Base-by-base conservation (phyloP, 2,113 vertebrate genomes). In the Cryptomyrus ogoouensis region DNA sequence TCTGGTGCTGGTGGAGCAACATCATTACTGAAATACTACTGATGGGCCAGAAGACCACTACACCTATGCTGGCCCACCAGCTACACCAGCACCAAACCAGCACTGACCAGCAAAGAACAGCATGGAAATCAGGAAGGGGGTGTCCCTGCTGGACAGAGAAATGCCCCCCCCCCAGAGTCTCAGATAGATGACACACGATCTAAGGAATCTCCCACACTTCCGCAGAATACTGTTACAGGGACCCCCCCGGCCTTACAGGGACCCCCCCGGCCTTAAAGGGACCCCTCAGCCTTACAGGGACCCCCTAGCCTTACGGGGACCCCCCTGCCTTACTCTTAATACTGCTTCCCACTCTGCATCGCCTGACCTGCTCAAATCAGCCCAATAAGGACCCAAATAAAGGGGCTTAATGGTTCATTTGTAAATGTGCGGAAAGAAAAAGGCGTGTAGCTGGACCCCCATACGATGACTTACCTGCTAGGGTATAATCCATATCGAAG, bases 401-500 rank as follows among this genome's bases (percentile, higher is more conserved):
- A 58, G 53, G 56, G 19, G 21, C 24, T n/a, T 8, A n/a, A 74
- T 15, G 3, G 31, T n/a, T 17, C 0, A 77, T 17, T 77, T 39
- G 31, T 15, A 77, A 77, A 84, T 46, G 42, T 21, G 35, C 19
- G 7, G 21, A 47, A 84, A 10, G 44, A n/a, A 49, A 56, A 88
- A 1, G 5, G 24, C 19, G 24, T 13, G 66, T 39, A n/a, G 66
- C 46, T 13, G n/a, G 3, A 13, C 88, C 7, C 62, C 49, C n/a
- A 15, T 1, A 7, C 2, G 46, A 19, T 17, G 39, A 42, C 97
- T 96, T 92, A 98, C 98, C 98, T 94, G 98, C 98, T 91, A 99
- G 96, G 77, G 98, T 99, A 91, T 99, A 99, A 96, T 99, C 98
- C 98, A 99, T 99, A 94, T 99, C 98, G 96, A 99, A 99, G 90